phyloP scores from a whole-genome alignment of 92 coral and sea anemone species.

The Meandrina meandrites region DNA sequence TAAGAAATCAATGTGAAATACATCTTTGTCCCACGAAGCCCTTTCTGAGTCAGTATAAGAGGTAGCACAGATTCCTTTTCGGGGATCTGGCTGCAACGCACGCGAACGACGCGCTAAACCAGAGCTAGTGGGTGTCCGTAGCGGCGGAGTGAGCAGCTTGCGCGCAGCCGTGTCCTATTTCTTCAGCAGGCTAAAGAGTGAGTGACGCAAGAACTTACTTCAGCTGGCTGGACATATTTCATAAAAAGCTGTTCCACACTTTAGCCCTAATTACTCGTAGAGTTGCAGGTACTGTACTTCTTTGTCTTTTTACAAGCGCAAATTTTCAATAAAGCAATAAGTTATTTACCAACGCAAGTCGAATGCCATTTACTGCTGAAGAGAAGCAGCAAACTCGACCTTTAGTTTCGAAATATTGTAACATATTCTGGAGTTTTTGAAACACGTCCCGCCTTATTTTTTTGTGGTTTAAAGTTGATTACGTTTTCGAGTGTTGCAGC shows the following conservation, averaged over 20 bases:
- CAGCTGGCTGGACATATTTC: neutral
- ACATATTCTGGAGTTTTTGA: too few species aligned
- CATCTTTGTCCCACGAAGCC: neutral
- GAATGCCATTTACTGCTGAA: neutral
- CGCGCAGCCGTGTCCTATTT: too few species aligned
- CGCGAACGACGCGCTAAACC: neutral
- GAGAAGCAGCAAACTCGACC: neutral
- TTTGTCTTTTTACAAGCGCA: neutral
- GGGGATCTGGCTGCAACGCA: neutral
- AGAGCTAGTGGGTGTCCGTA: neutral
- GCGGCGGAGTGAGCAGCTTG: neutral
- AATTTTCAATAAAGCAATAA: neutral
- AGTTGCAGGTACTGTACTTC: neutral
- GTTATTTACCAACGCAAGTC: neutral
- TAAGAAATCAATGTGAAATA: neutral
- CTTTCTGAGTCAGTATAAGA: neutral
- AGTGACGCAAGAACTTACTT: neutral
- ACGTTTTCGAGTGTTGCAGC: neutral
- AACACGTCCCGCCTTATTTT: too few species aligned
- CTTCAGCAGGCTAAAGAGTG: too few species aligned
- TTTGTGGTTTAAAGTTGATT: neutral
- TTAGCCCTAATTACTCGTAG: too few species aligned
- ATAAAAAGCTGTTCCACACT: neutral
- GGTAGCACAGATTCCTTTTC: neutral
- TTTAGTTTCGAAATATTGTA: neutral